A percentile compares a stretch with the other conserved stretches of the same genome.
Evolutionary conservation across 1,140 invertebrate genomes (phyloP).

Genomic region (Microplitis mediator): DNA sequence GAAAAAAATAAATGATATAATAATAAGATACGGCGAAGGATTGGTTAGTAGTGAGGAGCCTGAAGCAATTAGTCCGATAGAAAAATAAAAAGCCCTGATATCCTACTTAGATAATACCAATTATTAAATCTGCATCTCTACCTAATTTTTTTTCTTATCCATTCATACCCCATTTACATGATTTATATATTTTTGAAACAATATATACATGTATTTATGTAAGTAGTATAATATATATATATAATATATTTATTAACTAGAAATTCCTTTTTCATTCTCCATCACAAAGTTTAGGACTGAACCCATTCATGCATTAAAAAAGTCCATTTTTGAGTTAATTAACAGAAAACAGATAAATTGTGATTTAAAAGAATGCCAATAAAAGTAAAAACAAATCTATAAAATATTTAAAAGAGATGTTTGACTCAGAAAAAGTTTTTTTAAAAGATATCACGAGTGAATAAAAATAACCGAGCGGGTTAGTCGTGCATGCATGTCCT

Average conservation of each 20-base stretch:
- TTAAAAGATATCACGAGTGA: constrained; percentile 10
- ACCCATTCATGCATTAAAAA: constrained; percentile 32
- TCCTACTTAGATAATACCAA: constrained; percentile 5
- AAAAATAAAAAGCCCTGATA: constrained; percentile 20
- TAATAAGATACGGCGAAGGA: constrained; percentile 7
- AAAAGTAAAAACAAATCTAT: constrained; percentile 6
- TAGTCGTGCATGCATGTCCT: constrained; percentile 26
- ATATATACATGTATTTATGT: too few relatives aligned
- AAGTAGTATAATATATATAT: constrained; percentile 1
- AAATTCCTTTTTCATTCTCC: constrained; percentile 23
- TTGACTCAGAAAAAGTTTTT: constrained; percentile 4
- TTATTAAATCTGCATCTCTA: background rate
- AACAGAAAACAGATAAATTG: background rate
- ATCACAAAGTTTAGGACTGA: constrained; percentile 20
- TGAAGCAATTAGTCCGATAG: constrained; percentile 33
- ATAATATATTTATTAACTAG: background rate
- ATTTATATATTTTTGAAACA: too few relatives aligned
- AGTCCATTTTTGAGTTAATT: background rate
- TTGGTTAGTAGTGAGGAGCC: constrained; percentile 41
- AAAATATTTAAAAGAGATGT: constrained; percentile 10
- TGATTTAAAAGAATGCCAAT: constrained; percentile 9
- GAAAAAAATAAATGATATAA: constrained; percentile 12
- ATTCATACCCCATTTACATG: too few relatives aligned
- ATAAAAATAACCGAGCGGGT: constrained; percentile 20
- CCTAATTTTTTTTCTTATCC: constrained; percentile 1